Percentiles rank a stretch among this genome's conserved stretches.
Evolutionary conservation across 2,797 vertebrate genomes (phyloP).

Genomic region (Prunella strophiata): DNA sequence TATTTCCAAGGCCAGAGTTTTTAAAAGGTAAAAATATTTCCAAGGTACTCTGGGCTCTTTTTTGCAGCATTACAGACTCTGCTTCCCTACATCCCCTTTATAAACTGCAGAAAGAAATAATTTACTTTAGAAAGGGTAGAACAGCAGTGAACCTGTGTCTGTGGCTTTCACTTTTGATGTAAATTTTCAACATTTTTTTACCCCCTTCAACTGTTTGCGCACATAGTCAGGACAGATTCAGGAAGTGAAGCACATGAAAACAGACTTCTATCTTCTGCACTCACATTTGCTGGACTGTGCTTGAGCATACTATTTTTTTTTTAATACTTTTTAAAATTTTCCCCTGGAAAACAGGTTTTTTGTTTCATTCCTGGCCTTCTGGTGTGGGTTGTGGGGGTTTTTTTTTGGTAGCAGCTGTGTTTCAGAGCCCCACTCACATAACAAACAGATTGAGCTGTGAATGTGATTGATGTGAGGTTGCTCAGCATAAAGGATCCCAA

Average conservation of each 20-base stretch:
- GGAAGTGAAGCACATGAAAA: not conserved
- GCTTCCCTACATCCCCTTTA: not conserved
- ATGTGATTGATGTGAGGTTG: not conserved
- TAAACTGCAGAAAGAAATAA: not conserved
- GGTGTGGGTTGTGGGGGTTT: rapidly evolving
- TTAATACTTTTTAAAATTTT: too few relatives aligned
- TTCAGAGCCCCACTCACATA: not conserved
- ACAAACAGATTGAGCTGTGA: not conserved
- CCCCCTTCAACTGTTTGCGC: not conserved
- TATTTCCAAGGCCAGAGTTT: not conserved
- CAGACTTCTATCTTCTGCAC: not conserved
- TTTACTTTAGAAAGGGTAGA: not conserved
- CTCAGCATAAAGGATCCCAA: not conserved
- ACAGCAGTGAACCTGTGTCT: not conserved
- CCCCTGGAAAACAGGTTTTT: not conserved
- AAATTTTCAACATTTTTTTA: not conserved
- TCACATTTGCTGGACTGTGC: not conserved
- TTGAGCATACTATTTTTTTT: not conserved
- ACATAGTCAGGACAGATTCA: not conserved
- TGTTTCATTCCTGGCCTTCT: not conserved
- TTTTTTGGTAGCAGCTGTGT: not conserved
- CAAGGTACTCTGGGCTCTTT: not conserved
- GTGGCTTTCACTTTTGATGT: not conserved
- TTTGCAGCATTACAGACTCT: not conserved
- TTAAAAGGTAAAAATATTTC: not conserved